Evolutionary conservation across 2,797 vertebrate genomes (phyloP).

Genomic region (Psittacula echo): DNA sequence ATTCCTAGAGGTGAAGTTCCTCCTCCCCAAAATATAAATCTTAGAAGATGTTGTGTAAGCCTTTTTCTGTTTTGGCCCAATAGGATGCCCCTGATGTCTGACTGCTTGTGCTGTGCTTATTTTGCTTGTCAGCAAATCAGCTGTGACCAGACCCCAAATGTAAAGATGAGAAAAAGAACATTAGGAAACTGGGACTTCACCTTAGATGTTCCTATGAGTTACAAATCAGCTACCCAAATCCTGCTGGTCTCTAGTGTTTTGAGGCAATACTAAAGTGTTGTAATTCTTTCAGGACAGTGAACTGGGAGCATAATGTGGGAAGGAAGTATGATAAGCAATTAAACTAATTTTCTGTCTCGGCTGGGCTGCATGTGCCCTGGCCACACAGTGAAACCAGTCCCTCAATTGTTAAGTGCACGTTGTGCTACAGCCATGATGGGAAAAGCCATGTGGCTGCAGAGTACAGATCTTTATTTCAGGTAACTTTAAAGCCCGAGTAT

Average conservation of each 20-base stretch:
- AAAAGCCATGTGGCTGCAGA: neutral
- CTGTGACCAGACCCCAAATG: neutral
- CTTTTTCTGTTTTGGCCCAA: neutral
- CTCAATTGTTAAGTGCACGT: rapidly evolving
- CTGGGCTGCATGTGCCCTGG: neutral
- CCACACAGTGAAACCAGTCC: rapidly evolving
- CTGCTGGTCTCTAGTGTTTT: neutral
- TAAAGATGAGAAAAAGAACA: neutral
- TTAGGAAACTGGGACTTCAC: neutral
- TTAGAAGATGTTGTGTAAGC: neutral
- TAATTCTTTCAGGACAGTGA: neutral
- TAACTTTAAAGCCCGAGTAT: neutral
- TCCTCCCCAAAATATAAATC: conserved; percentile 29
- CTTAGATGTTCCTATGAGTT: conserved; percentile 2
- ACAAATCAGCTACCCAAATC: neutral
- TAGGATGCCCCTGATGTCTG: neutral
- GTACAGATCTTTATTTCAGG: neutral
- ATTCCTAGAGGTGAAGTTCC: conserved; percentile 63
- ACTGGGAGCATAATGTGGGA: neutral
- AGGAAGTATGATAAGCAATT: neutral
- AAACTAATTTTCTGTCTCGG: neutral
- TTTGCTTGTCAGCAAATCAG: conserved; percentile 2
- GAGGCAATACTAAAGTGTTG: neutral
- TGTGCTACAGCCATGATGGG: rapidly evolving
- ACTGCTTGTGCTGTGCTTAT: neutral